phyloP scores from a whole-genome alignment of 1,140 invertebrate genomes.

The Drosophila auraria region DNA sequence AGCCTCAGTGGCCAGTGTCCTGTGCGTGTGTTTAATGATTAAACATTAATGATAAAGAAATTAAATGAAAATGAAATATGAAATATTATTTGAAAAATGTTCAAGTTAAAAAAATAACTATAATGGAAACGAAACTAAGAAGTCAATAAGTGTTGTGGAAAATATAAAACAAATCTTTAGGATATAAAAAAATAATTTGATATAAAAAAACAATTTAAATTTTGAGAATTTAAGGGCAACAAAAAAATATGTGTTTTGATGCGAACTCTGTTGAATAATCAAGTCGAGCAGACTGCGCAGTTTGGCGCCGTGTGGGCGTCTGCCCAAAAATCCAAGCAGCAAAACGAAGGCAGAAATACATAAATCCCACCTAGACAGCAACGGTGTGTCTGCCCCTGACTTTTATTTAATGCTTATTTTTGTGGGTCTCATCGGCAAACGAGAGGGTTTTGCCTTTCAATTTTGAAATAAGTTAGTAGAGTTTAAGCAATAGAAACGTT shows the following conservation, averaged over 20 bases:
- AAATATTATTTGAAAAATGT: not conserved
- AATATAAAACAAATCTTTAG: not conserved
- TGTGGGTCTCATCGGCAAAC: conserved; percentile 19
- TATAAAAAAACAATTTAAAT: not conserved
- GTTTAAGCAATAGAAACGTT: not conserved
- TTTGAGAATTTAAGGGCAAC: not conserved
- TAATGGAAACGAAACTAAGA: not conserved
- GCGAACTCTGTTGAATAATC: conserved; percentile 64
- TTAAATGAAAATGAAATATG: not conserved
- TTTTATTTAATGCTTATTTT: conserved; percentile 74
- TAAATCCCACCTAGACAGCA: conserved; percentile 55
- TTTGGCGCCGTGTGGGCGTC: conserved; percentile 78
- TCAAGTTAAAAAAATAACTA: not conserved
- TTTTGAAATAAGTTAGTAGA: not conserved
- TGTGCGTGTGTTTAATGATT: conserved; percentile 37
- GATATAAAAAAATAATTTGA: not conserved
- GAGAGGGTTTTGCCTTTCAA: not conserved
- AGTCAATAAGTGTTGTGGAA: not conserved
- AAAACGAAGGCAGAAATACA: conserved; percentile 41
- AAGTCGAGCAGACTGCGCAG: conserved; percentile 66
- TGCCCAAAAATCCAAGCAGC: conserved; percentile 57
- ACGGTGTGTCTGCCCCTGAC: conserved; percentile 42
- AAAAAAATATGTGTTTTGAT: conserved; percentile 15
- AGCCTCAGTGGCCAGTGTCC: conserved; percentile 33
- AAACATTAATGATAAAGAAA: not conserved